Conservation (phyloP, 23 tunicate genomes). For the Clavelina lepadiformis region DNA sequence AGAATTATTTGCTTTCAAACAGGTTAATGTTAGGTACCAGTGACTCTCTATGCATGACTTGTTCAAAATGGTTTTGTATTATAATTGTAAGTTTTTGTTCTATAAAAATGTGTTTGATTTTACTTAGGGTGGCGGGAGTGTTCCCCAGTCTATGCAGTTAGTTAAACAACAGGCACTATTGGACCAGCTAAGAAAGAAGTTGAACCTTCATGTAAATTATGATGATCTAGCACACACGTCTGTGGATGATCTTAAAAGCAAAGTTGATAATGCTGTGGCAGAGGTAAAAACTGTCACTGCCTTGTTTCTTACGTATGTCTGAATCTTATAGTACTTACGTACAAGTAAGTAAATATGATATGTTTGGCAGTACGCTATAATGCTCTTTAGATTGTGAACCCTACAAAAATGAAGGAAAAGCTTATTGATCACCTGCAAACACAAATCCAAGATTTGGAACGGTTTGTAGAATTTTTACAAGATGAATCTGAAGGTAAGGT, state of each 20-base stretch:
- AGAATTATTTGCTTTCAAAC: constrained; percentile 80
- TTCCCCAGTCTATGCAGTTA: constrained; percentile 84
- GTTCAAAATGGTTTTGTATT: not conserved
- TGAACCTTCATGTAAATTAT: constrained; percentile 49
- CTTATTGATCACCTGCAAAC: constrained; percentile 88
- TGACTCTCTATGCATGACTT: not conserved
- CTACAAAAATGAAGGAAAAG: constrained; percentile 75
- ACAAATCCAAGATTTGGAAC: constrained; percentile 91
- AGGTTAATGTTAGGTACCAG: constrained; percentile 14
- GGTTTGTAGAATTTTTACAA: constrained; percentile 88
- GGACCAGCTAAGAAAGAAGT: constrained; percentile 45
- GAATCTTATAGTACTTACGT: too few relatives aligned
- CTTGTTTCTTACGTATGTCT: too few relatives aligned
- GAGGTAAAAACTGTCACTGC: constrained; percentile 53
- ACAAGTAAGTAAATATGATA: too few relatives aligned
- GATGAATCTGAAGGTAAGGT: constrained; percentile 66
- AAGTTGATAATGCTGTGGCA: constrained; percentile 83
- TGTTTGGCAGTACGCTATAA: too few relatives aligned
- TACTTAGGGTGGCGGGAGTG: constrained; percentile 67
- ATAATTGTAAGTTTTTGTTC: not conserved
- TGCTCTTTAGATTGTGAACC: constrained; percentile 64
- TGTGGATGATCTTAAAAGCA: constrained; percentile 64
- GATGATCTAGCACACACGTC: constrained; percentile 66
- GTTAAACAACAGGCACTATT: constrained; percentile 82
- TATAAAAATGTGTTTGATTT: not conserved